A percentile compares a stretch with the other conserved stretches of the same genome.
Conservation (phyloP, 2,797 vertebrate species). For the Spinus pinus region DNA sequence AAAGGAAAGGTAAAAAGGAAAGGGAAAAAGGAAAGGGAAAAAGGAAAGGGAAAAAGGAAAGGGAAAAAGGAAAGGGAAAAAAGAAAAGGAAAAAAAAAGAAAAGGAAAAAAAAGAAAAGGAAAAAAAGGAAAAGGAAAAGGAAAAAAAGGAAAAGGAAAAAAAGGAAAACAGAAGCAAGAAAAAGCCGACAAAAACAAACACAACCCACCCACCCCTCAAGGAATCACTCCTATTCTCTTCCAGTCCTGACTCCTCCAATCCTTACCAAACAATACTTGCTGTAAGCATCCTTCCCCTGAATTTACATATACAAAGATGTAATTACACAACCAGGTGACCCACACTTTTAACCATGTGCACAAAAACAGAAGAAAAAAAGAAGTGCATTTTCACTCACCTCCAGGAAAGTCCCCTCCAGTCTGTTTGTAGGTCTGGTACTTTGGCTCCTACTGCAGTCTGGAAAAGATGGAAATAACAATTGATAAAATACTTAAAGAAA, state of each 20-base stretch:
- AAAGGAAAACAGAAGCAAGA: neutral
- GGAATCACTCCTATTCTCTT: neutral
- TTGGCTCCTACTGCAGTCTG: conserved; percentile 86
- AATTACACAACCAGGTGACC: neutral
- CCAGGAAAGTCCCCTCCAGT: conserved; percentile 90
- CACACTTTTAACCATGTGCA: neutral
- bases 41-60: too few relatives aligned
- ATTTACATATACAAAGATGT: neutral
- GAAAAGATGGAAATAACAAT: neutral
- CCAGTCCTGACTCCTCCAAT: neutral
- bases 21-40: too few relatives aligned
- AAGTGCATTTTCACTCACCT: conserved; percentile 79
- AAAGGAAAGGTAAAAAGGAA: too few relatives aligned
- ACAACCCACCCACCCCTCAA: rapidly evolving
- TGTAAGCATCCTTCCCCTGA: neutral
- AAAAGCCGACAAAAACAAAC: neutral
- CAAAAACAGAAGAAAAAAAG: neutral
- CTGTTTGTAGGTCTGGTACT: conserved; percentile 57
- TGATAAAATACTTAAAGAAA: neutral
- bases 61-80: neutral
- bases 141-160: neutral
- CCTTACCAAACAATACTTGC: neutral
- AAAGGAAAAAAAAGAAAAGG: neutral
- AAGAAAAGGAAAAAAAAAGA: too few relatives aligned
- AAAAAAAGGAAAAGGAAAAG: neutral